phyloP scores from a whole-genome alignment of 1,140 invertebrate genomes.

The Cydia splendana region DNA sequence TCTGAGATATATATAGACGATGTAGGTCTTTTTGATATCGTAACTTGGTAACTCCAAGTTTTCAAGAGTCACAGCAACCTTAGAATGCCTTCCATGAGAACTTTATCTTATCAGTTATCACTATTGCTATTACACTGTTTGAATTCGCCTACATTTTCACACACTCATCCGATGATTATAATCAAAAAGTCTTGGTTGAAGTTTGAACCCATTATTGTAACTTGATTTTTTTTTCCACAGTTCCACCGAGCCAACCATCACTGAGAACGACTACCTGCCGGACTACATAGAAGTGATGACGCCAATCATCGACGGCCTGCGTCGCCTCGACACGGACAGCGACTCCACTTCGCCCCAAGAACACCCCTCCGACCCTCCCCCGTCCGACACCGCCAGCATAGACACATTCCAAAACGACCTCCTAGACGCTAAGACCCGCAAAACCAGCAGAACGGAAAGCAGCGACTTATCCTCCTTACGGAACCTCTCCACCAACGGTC shows the following conservation, averaged over 20 bases:
- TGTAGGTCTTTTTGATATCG: no score
- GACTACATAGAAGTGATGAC: conserved; percentile 77
- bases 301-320: conserved; percentile 71
- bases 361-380: conserved; percentile 32
- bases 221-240: conserved; percentile 46
- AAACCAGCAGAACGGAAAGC: conserved; percentile 66
- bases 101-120: no score
- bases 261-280: conserved; percentile 72
- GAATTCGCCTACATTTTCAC: no score
- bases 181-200: conserved; percentile 1
- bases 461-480: conserved; percentile 66
- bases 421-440: conserved; percentile 57
- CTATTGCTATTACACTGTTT: no score
- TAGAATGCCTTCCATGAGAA: no score
- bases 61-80: no score
- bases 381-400: conserved; percentile 50
- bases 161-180: background rate
- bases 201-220: conserved; percentile 8
- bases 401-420: conserved; percentile 63
- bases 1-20: no score
- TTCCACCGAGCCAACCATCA: conserved; percentile 68
- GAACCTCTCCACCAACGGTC: conserved; percentile 74
- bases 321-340: conserved; percentile 56
- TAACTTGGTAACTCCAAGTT: no score
- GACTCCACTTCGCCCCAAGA: conserved; percentile 42